Percentiles rank a stretch among this genome's conserved stretches.
Conservation (phyloP, 2,797 vertebrate genomes). For the Falco columbarius region DNA sequence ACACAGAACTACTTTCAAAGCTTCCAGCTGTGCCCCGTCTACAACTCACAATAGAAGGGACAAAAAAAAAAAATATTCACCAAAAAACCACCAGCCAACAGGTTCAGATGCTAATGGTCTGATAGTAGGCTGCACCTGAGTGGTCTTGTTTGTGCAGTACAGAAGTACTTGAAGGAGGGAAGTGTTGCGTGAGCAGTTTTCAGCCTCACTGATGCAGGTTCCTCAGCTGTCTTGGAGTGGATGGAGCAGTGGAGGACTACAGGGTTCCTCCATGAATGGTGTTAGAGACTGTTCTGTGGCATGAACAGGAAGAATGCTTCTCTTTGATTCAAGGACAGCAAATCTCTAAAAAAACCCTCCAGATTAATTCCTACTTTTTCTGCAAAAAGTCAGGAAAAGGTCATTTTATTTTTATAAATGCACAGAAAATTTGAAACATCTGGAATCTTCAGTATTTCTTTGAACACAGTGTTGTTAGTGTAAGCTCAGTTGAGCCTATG, state of each 20-base stretch:
- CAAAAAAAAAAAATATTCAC: neutral
- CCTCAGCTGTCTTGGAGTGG: fast-evolving
- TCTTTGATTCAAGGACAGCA: neutral
- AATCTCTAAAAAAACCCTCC: neutral
- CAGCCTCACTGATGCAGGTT: fast-evolving
- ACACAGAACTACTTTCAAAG: neutral
- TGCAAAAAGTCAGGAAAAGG: neutral
- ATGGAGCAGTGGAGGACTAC: neutral
- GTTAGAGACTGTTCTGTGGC: neutral
- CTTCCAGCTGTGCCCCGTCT: neutral
- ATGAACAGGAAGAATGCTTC: neutral
- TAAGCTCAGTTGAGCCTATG: neutral
- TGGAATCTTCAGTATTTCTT: neutral
- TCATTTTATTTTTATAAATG: neutral
- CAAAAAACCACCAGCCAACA: neutral
- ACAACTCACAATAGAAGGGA: neutral
- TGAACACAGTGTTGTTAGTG: neutral
- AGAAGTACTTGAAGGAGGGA: neutral
- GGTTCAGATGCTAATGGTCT: neutral
- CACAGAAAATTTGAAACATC: neutral
- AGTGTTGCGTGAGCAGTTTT: neutral
- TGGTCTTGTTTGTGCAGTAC: neutral
- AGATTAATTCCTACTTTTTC: neutral
- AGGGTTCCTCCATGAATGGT: fast-evolving
- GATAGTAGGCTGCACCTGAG: neutral